A percentile compares a stretch with the other conserved stretches of the same genome.
Conservation (phyloP, 2,888 invertebrate species). For the Zygaena filipendulae region DNA sequence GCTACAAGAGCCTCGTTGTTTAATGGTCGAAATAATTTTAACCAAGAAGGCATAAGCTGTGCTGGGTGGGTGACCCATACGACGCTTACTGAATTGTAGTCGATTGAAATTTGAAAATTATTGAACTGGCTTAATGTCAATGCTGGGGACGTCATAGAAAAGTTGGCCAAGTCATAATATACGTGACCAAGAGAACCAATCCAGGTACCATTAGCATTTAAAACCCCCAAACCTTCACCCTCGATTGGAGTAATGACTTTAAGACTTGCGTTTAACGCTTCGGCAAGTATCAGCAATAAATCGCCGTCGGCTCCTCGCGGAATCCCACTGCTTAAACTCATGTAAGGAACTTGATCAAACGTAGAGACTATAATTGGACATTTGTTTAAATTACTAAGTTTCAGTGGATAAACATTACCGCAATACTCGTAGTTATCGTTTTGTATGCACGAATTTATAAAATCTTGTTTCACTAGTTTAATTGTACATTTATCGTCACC, state of each 20-base stretch:
- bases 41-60: slow-evolving; percentile 27
- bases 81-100: slow-evolving; percentile 26
- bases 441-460: slow-evolving; percentile 17
- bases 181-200: slow-evolving; percentile 44
- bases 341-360: slow-evolving; percentile 38
- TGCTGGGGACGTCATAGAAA: slow-evolving; percentile 47
- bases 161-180: slow-evolving; percentile 37
- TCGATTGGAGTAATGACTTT: slow-evolving; percentile 30
- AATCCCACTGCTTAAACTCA: slow-evolving; percentile 29
- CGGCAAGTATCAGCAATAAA: slow-evolving; percentile 29
- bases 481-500: slow-evolving; percentile 30
- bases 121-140: slow-evolving; percentile 32
- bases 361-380: slow-evolving; percentile 42
- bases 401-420: slow-evolving; percentile 27
- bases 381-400: slow-evolving; percentile 32
- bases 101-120: slow-evolving; percentile 36
- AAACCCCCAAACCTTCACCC: slow-evolving; percentile 41
- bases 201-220: slow-evolving; percentile 36
- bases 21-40: slow-evolving; percentile 43
- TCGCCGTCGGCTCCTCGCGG: slow-evolving; percentile 42
- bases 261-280: slow-evolving; percentile 36
- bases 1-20: slow-evolving; percentile 25
- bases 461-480: slow-evolving; percentile 24
- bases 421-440: slow-evolving; percentile 13
- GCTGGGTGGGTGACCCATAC: slow-evolving; percentile 42